Percentiles rank a stretch among this genome's conserved stretches.
Evolutionary conservation across 2,797 vertebrate species (phyloP).

Genomic region (Craterocephalus amniculus): DNA sequence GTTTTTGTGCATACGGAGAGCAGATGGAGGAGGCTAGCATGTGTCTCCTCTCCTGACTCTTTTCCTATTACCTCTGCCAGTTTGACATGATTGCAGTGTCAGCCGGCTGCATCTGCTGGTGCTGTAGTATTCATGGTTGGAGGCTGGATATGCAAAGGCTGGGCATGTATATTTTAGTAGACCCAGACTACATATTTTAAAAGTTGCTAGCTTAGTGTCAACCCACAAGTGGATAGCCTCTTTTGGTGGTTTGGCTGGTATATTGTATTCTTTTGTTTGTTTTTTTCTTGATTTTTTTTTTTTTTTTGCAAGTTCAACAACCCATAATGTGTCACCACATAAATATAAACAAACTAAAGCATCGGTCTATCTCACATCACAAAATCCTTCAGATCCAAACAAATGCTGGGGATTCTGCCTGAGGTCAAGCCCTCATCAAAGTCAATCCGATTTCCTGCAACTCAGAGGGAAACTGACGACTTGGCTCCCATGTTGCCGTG

Average conservation of each 20-base stretch:
- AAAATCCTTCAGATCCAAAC: constrained; percentile 27
- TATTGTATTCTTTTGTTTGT: constrained; percentile 20
- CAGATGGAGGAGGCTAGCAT: constrained; percentile 28
- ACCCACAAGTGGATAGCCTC: constrained; percentile 45
- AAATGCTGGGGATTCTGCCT: constrained; percentile 29
- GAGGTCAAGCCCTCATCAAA: constrained; percentile 73
- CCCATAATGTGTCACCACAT: background rate
- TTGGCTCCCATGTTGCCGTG: constrained; percentile 69
- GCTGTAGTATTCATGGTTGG: constrained; percentile 30
- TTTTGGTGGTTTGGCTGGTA: constrained; percentile 37
- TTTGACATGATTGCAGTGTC: constrained; percentile 64
- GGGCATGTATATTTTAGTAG: constrained; percentile 70
- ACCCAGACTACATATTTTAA: constrained; percentile 66
- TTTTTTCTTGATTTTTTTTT: background rate
- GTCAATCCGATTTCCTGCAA: constrained; percentile 75
- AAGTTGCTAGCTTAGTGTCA: constrained; percentile 51
- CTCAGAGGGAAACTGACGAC: constrained; percentile 56
- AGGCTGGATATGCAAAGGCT: constrained; percentile 38
- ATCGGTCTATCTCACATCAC: constrained; percentile 23
- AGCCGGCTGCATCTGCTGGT: constrained; percentile 36
- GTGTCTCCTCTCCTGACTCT: constrained; percentile 46
- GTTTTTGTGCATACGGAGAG: constrained; percentile 61
- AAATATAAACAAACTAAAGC: background rate
- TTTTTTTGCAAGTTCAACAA: background rate
- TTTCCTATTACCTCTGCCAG: constrained; percentile 40